Base-by-base conservation (phyloP, 1,140 invertebrate genomes). In the Sitodiplosis mosellana region DNA sequence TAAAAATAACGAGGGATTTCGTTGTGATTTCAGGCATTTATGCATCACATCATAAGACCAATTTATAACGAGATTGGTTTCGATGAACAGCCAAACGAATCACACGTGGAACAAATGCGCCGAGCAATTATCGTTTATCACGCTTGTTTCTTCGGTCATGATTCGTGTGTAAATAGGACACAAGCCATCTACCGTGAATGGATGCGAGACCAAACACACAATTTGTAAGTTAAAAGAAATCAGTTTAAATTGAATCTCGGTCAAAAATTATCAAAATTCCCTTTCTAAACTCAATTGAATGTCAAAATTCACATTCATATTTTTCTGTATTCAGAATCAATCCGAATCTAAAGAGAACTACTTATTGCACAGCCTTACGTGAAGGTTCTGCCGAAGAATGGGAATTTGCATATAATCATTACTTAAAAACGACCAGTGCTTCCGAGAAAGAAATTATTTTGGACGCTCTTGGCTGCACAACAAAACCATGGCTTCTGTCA, bases 381-480 rank as follows among this genome's bases (percentile, higher is more conserved):
- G 48, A 71, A 37, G 74, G 72, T 2, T 58, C 59, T 17, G 55
- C 55, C 6, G 51, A 59, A 2, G 73, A 76, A 53, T 78, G 73
- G 67, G 45, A 72, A 1, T 75, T 71, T 48, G 56, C 77, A 12
- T 73, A 68, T 55, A 48, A 69, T 4, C 60, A 61, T 33, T 77
- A 77, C 52, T 60, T 64, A 41, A 52, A 59, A 0, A 68, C 69
- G 0, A 61, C 70, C 33, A 70, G 73, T 48, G 67, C 70, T 0
- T 68, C 73, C 0, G 73, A 78, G 47, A 72, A 75, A 61, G 67
- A 72, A 12, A 64, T 74, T n/a, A 74, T 77, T n/a, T 58, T 78
- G 0, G 59, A 67, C 0, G 66, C 74, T 2, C 63, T 78, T 1
- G 74, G 69, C 2, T 78, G 76, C 54, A 70, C 74, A 4, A 68